phyloP scores from a whole-genome alignment of 1,140 invertebrate genomes.

The Pectinophora gossypiella region DNA sequence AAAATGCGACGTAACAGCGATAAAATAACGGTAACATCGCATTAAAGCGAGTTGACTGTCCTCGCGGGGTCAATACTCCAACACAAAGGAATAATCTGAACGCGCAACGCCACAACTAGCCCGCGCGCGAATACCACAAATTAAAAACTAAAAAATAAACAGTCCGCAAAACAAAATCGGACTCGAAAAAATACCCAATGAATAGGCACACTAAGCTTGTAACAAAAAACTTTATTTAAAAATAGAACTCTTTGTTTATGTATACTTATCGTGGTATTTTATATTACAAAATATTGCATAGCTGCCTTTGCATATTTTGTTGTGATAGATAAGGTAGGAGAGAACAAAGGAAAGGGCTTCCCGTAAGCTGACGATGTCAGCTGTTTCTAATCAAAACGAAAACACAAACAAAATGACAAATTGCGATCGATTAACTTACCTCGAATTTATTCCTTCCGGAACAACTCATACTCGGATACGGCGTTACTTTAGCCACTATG shows the following conservation, averaged over 20 bases:
- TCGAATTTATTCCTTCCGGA: slow-evolving; percentile 78
- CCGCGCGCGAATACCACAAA: too few species aligned
- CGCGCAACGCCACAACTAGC: neutral
- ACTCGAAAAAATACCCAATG: neutral
- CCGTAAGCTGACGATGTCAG: slow-evolving; percentile 46
- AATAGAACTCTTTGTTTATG: slow-evolving; percentile 3
- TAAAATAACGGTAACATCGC: neutral
- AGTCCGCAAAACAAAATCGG: neutral
- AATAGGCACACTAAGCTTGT: neutral
- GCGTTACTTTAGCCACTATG: slow-evolving; percentile 68
- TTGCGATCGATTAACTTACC: slow-evolving; percentile 60
- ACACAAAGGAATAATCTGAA: neutral
- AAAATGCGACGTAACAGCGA: too few species aligned
- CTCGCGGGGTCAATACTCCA: neutral
- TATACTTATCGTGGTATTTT: neutral
- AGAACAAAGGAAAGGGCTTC: slow-evolving; percentile 36
- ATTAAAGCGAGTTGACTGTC: neutral
- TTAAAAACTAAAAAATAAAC: neutral
- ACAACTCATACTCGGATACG: slow-evolving; percentile 72
- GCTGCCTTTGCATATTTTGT: neutral
- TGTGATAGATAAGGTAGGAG: neutral
- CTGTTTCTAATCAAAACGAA: slow-evolving; percentile 65
- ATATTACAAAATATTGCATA: neutral
- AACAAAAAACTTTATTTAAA: neutral
- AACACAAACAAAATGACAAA: slow-evolving; percentile 60